Evolutionary conservation across 2,797 vertebrate genomes (phyloP).

Genomic region (Cynopterus sphinx): DNA sequence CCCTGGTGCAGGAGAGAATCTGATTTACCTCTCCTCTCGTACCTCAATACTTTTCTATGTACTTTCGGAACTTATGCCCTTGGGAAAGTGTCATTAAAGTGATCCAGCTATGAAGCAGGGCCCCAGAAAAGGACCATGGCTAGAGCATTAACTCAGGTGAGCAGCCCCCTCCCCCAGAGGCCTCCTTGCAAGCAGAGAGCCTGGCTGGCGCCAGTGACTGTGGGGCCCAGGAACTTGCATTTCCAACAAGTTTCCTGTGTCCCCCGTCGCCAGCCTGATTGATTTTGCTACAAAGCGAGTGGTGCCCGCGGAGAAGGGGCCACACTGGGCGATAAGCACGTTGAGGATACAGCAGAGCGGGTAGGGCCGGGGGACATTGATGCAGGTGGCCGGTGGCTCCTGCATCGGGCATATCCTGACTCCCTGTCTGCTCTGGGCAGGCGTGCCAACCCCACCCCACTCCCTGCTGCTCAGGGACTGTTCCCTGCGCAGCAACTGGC

Average conservation of each 20-base stretch:
- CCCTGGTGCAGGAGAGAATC: not conserved
- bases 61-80: not conserved
- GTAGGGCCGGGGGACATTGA: not conserved
- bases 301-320: too few species aligned
- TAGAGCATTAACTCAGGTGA: not conserved
- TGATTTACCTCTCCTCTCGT: not conserved
- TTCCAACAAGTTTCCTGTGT: not conserved
- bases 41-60: not conserved
- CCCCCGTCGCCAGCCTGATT: not conserved
- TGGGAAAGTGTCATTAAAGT: not conserved
- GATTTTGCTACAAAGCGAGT: not conserved
- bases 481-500: not conserved
- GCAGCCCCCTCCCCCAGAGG: not conserved
- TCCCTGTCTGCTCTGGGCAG: not conserved
- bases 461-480: not conserved
- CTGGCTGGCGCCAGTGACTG: not conserved
- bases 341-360: not conserved
- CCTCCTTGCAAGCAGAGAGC: not conserved
- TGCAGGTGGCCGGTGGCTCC: not conserved
- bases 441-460: not conserved
- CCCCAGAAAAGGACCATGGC: not conserved
- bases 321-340: not conserved
- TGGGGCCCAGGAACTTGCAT: not conserved
- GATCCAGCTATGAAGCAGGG: not conserved
- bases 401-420: slow-evolving; percentile 20